Conservation (phyloP, 2,797 vertebrate species). For the Sternotherus odoratus region DNA sequence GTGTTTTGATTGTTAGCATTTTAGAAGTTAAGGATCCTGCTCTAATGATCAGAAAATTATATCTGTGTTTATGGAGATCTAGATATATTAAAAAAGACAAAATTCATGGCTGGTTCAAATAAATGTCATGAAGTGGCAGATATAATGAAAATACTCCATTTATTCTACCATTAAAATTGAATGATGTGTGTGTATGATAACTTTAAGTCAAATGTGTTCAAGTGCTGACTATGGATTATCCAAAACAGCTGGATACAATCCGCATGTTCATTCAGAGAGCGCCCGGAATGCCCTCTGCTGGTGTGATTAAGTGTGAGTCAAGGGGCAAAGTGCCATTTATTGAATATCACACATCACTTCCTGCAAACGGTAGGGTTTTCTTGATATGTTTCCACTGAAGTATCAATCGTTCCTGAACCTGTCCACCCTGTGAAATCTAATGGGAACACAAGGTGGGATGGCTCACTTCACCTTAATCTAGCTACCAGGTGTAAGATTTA, state of each 20-base stretch:
- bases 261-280: background rate
- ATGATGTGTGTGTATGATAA: conserved; percentile 43
- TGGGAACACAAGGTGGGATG: background rate
- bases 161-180: conserved; percentile 48
- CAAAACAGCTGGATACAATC: conserved; percentile 40
- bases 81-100: conserved; percentile 10
- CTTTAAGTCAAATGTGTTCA: conserved; percentile 47
- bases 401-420: background rate
- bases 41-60: conserved; percentile 46
- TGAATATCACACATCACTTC: conserved; percentile 33
- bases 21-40: conserved; percentile 33
- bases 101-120: conserved; percentile 32
- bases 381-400: conserved; percentile 3
- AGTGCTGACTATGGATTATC: conserved; percentile 48
- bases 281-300: conserved; percentile 20
- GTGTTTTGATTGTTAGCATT: conserved; percentile 35
- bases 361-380: background rate
- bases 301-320: conserved; percentile 11
- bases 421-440: background rate
- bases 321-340: background rate
- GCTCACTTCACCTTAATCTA: background rate
- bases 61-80: conserved; percentile 22
- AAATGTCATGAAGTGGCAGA: conserved; percentile 23
- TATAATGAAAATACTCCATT: conserved; percentile 18
- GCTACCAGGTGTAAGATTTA: background rate